These are phyloP conservation scores for Drosophila melanica DNA, from an alignment of 1,140 invertebrate species.

Conservation along the genomic window DNA sequence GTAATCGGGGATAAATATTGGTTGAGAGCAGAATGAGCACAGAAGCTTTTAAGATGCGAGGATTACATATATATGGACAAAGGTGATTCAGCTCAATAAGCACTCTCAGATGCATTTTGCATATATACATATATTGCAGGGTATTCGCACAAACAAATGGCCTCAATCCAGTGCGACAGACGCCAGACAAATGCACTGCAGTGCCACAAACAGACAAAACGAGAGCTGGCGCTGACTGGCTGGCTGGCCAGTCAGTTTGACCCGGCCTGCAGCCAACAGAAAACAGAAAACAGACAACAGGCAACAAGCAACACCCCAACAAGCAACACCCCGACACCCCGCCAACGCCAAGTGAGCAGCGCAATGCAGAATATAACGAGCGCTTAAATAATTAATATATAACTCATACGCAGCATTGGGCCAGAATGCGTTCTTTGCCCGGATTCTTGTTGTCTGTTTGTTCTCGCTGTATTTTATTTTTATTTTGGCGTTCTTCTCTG, in stretches of 20 bases:
- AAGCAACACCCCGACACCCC: constrained; percentile 2
- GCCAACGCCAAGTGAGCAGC: constrained; percentile 60
- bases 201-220: constrained; percentile 70
- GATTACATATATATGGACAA: too few relatives aligned
- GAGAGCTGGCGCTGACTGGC: constrained; percentile 12
- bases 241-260: constrained; percentile 14
- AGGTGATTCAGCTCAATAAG: too few relatives aligned
- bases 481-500: constrained; percentile 7
- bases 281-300: constrained; percentile 12
- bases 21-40: background rate
- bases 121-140: constrained; percentile 16
- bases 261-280: constrained; percentile 24
- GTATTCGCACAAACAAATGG: constrained; percentile 55
- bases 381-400: constrained; percentile 82
- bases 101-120: background rate
- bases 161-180: constrained; percentile 51
- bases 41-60: too few relatives aligned
- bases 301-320: constrained; percentile 10
- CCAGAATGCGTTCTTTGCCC: background rate
- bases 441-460: constrained; percentile 5
- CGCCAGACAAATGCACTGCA: constrained; percentile 77
- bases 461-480: constrained; percentile 17
- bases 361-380: constrained; percentile 70
- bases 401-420: constrained; percentile 55
- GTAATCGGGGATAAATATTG: background rate